A percentile compares a stretch with the other conserved stretches of the same genome.
Conservation (phyloP, 2,888 invertebrate genomes). For the Leuctra nigra region DNA sequence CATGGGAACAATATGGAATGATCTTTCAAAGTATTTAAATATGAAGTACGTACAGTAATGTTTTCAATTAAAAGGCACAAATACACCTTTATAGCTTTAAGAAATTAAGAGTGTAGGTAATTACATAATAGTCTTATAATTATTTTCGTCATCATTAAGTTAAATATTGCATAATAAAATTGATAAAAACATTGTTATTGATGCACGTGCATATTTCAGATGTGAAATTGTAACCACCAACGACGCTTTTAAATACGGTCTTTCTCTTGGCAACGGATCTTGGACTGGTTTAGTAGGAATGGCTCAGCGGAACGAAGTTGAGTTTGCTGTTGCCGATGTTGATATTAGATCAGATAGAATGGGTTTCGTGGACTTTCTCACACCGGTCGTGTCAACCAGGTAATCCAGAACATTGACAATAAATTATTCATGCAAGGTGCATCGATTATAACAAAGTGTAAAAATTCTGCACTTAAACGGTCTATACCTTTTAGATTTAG, state of each 20-base stretch:
- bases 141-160: too few species aligned
- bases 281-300: constrained; percentile 37
- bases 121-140: too few species aligned
- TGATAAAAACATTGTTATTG: too few species aligned
- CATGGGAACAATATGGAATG: background rate
- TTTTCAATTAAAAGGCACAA: background rate
- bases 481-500: too few species aligned
- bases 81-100: background rate
- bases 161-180: too few species aligned
- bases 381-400: constrained; percentile 33
- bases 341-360: constrained; percentile 37
- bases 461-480: too few species aligned
- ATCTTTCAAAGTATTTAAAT: background rate
- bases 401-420: background rate
- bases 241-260: constrained; percentile 34
- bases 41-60: background rate
- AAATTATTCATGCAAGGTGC: background rate
- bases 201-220: background rate
- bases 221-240: too few species aligned
- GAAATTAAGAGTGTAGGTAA: background rate
- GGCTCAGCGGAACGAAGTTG: constrained; percentile 33
- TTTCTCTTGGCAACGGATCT: constrained; percentile 33
- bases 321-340: constrained; percentile 37
- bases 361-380: constrained; percentile 36
- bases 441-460: background rate